Evolutionary conservation across 2,888 invertebrate species (phyloP).

Genomic region (Caenorhabditis zanzibari): DNA sequence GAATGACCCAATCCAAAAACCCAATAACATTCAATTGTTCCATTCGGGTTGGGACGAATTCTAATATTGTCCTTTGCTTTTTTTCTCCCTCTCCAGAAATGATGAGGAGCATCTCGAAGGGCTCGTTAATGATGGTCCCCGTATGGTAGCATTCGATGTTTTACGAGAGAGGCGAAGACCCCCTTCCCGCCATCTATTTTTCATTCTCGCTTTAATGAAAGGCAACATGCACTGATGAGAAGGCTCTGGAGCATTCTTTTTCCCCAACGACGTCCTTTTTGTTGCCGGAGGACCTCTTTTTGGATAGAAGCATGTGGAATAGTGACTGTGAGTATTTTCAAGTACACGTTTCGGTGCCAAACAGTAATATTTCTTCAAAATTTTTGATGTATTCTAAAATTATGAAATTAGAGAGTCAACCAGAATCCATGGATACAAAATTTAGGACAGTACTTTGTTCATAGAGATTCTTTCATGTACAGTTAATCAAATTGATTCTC

Average conservation of each 20-base stretch:
- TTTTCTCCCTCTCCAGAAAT: constrained; percentile 12
- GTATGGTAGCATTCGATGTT: constrained; percentile 61
- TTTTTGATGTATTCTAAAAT: too few relatives aligned
- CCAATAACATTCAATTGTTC: constrained; percentile 10
- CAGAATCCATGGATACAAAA: too few relatives aligned
- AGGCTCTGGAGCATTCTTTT: background rate
- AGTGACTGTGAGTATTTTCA: constrained; percentile 8
- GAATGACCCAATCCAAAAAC: constrained; percentile 9
- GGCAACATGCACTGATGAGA: constrained; percentile 57
- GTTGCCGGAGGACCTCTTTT: constrained; percentile 26
- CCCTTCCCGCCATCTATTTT: constrained; percentile 16
- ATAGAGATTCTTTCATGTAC: too few relatives aligned
- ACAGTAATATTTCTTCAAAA: constrained; percentile 23
- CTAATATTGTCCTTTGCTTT: constrained; percentile 30
- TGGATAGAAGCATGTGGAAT: constrained; percentile 8
- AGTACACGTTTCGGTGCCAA: constrained; percentile 38
- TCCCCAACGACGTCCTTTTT: constrained; percentile 16
- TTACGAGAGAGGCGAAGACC: constrained; percentile 41
- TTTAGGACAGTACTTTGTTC: too few relatives aligned
- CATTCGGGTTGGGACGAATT: background rate
- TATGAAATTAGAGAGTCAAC: too few relatives aligned
- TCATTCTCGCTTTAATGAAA: constrained; percentile 53
- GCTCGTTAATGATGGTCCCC: constrained; percentile 59
- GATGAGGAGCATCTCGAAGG: constrained; percentile 6
- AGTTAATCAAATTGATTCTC: too few relatives aligned